Evolutionary conservation across 2,888 invertebrate species (phyloP).

Genomic region (Lydus trimaculatus): DNA sequence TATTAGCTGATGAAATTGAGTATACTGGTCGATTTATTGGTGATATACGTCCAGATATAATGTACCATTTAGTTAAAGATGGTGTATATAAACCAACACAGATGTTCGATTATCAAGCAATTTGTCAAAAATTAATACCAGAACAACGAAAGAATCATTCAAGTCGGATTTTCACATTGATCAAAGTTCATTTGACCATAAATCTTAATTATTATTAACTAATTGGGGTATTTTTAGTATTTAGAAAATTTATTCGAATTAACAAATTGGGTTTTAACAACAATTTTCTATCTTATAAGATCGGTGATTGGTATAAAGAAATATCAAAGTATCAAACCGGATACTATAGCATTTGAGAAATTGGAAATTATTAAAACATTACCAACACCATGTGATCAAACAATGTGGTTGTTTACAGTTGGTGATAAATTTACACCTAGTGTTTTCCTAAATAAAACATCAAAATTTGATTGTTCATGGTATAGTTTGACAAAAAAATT

Average conservation of each 20-base stretch:
- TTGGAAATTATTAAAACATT: slow-evolving; percentile 78
- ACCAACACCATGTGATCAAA: slow-evolving; percentile 86
- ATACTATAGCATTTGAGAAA: slow-evolving; percentile 65
- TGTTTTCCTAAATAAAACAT: slow-evolving; percentile 36
- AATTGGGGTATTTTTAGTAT: slow-evolving; percentile 46
- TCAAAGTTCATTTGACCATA: not conserved
- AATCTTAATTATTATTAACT: not conserved
- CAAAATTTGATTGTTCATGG: slow-evolving; percentile 65
- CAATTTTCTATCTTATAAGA: slow-evolving; percentile 33
- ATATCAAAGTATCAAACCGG: slow-evolving; percentile 46
- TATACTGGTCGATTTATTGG: slow-evolving; percentile 78
- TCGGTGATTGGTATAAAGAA: slow-evolving; percentile 37
- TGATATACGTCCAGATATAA: slow-evolving; percentile 73
- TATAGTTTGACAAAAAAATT: no score
- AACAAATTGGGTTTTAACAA: slow-evolving; percentile 51
- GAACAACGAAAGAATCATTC: slow-evolving; percentile 31
- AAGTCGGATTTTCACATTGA: not conserved
- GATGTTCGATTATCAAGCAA: slow-evolving; percentile 88
- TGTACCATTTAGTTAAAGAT: slow-evolving; percentile 76
- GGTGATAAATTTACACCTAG: slow-evolving; percentile 38
- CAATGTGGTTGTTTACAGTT: slow-evolving; percentile 60
- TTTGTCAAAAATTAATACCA: slow-evolving; percentile 69
- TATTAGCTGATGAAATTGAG: slow-evolving; percentile 75
- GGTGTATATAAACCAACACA: slow-evolving; percentile 77
- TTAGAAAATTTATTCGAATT: slow-evolving; percentile 54